These are phyloP conservation scores for Pseudopipra pipra DNA, from an alignment of 2,113 vertebrate genomes.

Conservation along the genomic window DNA sequence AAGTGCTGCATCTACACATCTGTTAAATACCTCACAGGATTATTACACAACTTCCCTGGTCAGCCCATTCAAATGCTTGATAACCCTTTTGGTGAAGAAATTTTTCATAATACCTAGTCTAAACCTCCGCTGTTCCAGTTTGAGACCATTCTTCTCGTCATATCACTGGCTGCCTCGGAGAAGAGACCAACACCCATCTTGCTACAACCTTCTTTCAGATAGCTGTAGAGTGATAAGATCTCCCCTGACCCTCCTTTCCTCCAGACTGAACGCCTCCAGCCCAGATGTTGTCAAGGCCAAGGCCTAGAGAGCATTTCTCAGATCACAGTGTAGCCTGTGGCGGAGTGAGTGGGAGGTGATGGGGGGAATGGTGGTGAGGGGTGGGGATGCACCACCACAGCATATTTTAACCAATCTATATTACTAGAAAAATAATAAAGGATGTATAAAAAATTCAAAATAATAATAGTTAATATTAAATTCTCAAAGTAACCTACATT, in stretches of 20 bases:
- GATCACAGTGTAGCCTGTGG: not conserved
- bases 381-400: not conserved
- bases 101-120: not conserved
- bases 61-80: not conserved
- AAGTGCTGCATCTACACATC: fast-evolving
- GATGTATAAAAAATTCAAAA: not conserved
- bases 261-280: not conserved
- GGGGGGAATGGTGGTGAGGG: too few relatives aligned
- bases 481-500: not conserved
- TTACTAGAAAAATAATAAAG: not conserved
- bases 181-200: not conserved
- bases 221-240: not conserved
- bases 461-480: not conserved
- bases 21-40: not conserved
- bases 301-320: not conserved
- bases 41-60: not conserved
- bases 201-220: not conserved
- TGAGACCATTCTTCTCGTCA: not conserved
- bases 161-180: not conserved
- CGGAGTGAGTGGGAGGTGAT: not conserved
- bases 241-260: not conserved
- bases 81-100: fast-evolving
- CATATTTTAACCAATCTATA: not conserved
- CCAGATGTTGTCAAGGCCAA: not conserved
- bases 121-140: not conserved